Evolutionary conservation across 2,113 vertebrate species (phyloP).

Genomic region (Pelecanoides urinatrix): DNA sequence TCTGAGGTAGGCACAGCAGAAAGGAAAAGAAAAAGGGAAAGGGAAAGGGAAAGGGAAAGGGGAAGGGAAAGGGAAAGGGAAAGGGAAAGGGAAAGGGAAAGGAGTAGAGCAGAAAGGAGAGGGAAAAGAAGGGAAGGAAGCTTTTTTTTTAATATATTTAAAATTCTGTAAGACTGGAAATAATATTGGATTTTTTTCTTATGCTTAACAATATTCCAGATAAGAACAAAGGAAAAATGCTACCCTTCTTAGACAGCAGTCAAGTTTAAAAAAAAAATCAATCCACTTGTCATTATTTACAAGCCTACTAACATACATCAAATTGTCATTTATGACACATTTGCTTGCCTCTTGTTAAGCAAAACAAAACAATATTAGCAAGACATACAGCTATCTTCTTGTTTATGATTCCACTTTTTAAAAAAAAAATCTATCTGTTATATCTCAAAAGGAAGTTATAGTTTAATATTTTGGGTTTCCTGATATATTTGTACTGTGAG

Average conservation of each 20-base stretch:
- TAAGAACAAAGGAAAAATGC: neutral
- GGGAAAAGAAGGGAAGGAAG: neutral
- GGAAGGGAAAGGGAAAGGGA: neutral
- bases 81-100: neutral
- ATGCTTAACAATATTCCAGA: neutral
- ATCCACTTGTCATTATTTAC: neutral
- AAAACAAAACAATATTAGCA: neutral
- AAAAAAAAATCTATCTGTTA: neutral
- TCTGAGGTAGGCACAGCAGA: neutral
- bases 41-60: neutral
- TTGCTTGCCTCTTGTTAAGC: neutral
- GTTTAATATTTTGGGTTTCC: neutral
- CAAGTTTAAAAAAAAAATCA: neutral
- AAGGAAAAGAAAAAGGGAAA: neutral
- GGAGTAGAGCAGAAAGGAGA: neutral
- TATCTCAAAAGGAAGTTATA: neutral
- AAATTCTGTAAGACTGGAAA: neutral
- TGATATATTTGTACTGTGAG: neutral
- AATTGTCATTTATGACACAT: neutral
- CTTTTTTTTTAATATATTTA: neutral
- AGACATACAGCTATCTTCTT: neutral
- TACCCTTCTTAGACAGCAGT: neutral
- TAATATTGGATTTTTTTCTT: neutral
- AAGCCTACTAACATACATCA: neutral
- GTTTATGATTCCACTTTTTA: neutral